Conservation (phyloP, 2,113 vertebrate genomes). For the Coregonus clupeaformis region DNA sequence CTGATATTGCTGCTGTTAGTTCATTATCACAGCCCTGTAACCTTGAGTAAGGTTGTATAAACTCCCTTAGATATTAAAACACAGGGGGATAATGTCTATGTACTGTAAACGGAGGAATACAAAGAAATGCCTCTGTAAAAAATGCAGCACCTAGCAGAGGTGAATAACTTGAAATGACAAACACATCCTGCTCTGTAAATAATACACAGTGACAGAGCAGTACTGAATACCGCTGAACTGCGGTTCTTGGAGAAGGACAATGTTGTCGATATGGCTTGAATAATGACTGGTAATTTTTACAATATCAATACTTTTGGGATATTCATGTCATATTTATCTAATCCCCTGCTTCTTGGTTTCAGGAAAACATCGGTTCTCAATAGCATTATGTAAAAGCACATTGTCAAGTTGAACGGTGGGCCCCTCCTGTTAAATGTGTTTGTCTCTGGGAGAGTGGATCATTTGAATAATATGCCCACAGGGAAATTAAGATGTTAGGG, state of each 20-base stretch:
- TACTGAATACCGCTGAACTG: neutral
- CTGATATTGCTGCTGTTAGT: neutral
- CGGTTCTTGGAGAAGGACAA: neutral
- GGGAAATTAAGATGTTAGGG: neutral
- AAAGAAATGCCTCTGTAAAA: too few relatives aligned
- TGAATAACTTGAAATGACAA: neutral
- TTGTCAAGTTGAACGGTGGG: neutral
- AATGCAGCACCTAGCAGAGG: neutral
- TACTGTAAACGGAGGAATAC: too few relatives aligned
- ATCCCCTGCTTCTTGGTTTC: neutral
- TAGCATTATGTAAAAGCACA: neutral
- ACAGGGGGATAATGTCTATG: too few relatives aligned
- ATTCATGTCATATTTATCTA: neutral
- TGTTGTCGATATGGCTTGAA: neutral
- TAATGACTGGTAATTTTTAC: neutral
- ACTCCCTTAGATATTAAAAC: neutral
- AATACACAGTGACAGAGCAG: neutral
- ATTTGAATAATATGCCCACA: neutral
- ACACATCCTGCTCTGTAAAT: conserved; percentile 1
- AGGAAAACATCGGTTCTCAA: neutral
- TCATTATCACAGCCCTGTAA: neutral
- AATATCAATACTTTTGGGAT: neutral
- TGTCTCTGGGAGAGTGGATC: neutral
- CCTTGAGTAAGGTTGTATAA: neutral
- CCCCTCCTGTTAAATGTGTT: neutral